A percentile compares a stretch with the other conserved stretches of the same genome.
phyloP scores from a whole-genome alignment of 2,888 invertebrate species.

The Yponomeuta cagnagella region DNA sequence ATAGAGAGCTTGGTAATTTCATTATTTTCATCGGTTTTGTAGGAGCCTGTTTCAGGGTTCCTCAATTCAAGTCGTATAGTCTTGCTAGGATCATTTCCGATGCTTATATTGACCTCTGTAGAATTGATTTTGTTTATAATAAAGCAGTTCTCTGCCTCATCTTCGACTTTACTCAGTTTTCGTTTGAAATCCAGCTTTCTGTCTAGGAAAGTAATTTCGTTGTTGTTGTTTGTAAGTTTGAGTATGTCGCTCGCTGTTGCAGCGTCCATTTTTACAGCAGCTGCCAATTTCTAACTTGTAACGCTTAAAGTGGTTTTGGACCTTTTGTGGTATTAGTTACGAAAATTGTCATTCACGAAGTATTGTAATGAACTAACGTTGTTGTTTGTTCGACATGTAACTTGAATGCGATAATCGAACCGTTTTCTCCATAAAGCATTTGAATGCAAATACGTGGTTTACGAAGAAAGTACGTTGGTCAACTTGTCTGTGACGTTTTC shows the following conservation, averaged over 20 bases:
- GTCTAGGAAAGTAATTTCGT: slow-evolving; percentile 24
- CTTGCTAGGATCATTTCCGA: slow-evolving; percentile 47
- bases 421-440: too few relatives aligned
- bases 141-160: slow-evolving; percentile 31
- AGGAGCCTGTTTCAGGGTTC: slow-evolving; percentile 28
- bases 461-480: too few relatives aligned
- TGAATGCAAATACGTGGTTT: too few relatives aligned
- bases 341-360: too few relatives aligned
- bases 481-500: slow-evolving; percentile 25
- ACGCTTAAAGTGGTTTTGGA: too few relatives aligned
- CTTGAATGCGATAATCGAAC: too few relatives aligned
- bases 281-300: slow-evolving; percentile 32
- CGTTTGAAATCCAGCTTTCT: slow-evolving; percentile 34
- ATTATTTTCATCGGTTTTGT: slow-evolving; percentile 26
- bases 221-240: slow-evolving; percentile 34
- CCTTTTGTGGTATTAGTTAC: too few relatives aligned
- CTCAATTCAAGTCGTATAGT: slow-evolving; percentile 52
- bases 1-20: slow-evolving; percentile 12
- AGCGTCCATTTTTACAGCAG: slow-evolving; percentile 28
- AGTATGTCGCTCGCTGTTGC: slow-evolving; percentile 22
- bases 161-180: slow-evolving; percentile 35
- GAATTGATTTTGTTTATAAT: slow-evolving; percentile 26
- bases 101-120: slow-evolving; percentile 50
- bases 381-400: slow-evolving; percentile 36
- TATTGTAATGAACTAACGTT: slow-evolving; percentile 25